Conservation (phyloP, 2,888 invertebrate genomes). For the Sepioteuthis lessoniana region DNA sequence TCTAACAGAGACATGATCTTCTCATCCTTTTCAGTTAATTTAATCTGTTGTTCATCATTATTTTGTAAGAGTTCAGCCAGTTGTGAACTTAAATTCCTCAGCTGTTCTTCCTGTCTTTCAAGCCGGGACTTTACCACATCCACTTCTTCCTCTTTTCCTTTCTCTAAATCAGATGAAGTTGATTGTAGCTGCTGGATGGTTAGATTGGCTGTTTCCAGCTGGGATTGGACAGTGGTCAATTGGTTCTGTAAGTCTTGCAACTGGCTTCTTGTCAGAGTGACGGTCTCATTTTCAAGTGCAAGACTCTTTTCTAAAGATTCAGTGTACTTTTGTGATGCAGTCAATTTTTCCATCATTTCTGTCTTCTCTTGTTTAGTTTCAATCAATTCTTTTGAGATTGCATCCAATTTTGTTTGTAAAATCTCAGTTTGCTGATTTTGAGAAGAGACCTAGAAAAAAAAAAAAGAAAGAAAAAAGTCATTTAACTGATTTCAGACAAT, state of each 20-base stretch:
- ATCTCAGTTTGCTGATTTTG: slow-evolving; percentile 34
- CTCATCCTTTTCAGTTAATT: slow-evolving; percentile 60
- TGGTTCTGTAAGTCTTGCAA: not conserved
- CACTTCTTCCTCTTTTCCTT: not conserved
- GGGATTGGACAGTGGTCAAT: not conserved
- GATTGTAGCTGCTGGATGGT: slow-evolving; percentile 49
- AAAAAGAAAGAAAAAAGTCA: not conserved
- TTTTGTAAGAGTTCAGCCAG: not conserved
- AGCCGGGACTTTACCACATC: not conserved
- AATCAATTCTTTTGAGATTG: slow-evolving; percentile 44
- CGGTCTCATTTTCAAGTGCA: not conserved
- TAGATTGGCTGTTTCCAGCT: slow-evolving; percentile 39
- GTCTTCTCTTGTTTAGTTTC: slow-evolving; percentile 25
- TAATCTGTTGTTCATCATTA: slow-evolving; percentile 39
- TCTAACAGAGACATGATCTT: slow-evolving; percentile 65
- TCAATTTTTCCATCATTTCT: slow-evolving; percentile 34
- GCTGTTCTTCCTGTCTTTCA: not conserved
- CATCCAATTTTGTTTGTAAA: slow-evolving; percentile 48
- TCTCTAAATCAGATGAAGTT: not conserved
- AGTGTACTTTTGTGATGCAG: not conserved
- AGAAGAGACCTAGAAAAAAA: not conserved
- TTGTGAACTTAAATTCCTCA: slow-evolving; percentile 40
- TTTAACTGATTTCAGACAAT: no score
- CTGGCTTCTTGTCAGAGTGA: no score
- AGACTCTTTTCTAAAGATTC: not conserved